A percentile compares a stretch with the other conserved stretches of the same genome.
These are phyloP conservation scores for Bos indicus DNA, from an alignment of 2,113 vertebrate genomes.

Conservation along the genomic window DNA sequence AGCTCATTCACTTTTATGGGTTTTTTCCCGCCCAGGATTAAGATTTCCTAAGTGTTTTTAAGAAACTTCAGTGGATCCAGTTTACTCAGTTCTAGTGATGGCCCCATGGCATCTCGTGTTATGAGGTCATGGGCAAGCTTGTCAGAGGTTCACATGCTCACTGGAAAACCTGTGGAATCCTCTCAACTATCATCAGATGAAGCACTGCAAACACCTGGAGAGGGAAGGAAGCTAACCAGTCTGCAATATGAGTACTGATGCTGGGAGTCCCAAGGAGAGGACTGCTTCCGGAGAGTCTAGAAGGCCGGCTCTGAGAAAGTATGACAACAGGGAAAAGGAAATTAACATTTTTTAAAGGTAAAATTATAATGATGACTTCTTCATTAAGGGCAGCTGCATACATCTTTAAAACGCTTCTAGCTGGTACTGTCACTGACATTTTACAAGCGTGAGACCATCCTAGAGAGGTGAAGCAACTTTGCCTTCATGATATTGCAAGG, in stretches of 20 bases:
- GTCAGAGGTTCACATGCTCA: background rate
- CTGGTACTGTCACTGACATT: too few relatives aligned
- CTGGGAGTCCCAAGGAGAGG: background rate
- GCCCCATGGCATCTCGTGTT: accelerated
- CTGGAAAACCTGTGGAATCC: background rate
- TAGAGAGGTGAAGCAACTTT: background rate
- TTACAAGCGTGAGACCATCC: background rate
- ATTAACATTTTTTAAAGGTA: background rate
- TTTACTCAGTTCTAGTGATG: background rate
- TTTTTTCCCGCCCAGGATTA: background rate
- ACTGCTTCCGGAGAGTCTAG: background rate
- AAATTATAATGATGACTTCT: too few relatives aligned
- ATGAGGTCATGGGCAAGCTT: background rate
- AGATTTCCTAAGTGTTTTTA: background rate
- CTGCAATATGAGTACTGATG: too few relatives aligned
- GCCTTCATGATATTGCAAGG: too few relatives aligned
- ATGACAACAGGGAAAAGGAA: background rate
- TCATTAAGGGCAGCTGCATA: background rate
- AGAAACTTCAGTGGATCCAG: background rate
- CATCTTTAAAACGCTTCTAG: background rate
- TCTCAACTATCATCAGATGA: background rate
- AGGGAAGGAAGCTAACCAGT: too few relatives aligned
- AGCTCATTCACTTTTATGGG: background rate
- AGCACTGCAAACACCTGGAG: background rate
- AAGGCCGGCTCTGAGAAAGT: background rate